Conservation (phyloP, 2,888 invertebrate genomes). For the Drosophila formosana region DNA sequence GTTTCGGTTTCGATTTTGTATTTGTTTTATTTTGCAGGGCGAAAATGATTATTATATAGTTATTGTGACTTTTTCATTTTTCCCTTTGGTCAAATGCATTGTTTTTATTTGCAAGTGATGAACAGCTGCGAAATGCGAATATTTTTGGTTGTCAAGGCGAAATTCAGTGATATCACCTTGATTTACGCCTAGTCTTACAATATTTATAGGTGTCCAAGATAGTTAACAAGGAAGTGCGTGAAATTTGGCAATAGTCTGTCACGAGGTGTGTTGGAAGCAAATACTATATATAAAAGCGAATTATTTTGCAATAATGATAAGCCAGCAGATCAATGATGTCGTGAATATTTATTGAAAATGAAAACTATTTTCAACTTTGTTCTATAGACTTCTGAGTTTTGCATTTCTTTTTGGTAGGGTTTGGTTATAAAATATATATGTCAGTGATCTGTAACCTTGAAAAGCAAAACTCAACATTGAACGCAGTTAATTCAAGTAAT, state of each 20-base stretch:
- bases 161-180: slow-evolving; percentile 36
- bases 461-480: slow-evolving; percentile 39
- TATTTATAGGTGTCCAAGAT: slow-evolving; percentile 15
- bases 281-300: not conserved
- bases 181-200: slow-evolving; percentile 23
- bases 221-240: slow-evolving; percentile 20
- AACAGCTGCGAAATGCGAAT: slow-evolving; percentile 48
- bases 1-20: slow-evolving; percentile 7
- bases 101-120: slow-evolving; percentile 18
- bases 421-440: not conserved
- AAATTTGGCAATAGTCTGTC: slow-evolving; percentile 8
- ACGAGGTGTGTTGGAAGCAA: not conserved
- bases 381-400: not conserved
- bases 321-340: not conserved
- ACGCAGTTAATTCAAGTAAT: slow-evolving; percentile 16
- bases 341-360: too few relatives aligned
- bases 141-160: slow-evolving; percentile 56
- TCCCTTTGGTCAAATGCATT: slow-evolving; percentile 10
- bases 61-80: slow-evolving; percentile 9
- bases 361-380: not conserved
- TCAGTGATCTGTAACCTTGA: slow-evolving; percentile 45
- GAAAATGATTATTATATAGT: slow-evolving; percentile 45
- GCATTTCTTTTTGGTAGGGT: not conserved
- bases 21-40: slow-evolving; percentile 21
- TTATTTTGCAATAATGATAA: not conserved